These are phyloP conservation scores for Melipona bicolor DNA, from an alignment of 2,888 invertebrate genomes.

Conservation along the genomic window DNA sequence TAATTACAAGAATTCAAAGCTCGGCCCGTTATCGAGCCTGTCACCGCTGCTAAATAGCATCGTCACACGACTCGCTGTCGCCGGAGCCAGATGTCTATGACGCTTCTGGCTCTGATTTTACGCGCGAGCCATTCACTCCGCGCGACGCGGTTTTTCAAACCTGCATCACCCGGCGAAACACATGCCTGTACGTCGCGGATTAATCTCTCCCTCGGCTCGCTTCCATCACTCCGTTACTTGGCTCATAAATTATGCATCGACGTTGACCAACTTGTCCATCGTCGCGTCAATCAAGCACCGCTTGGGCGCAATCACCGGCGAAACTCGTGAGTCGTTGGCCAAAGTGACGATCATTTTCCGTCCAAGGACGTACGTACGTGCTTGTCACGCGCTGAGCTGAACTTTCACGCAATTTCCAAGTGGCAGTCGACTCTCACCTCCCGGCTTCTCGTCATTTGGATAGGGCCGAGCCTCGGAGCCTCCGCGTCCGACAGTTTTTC, in stretches of 20 bases:
- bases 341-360: not conserved
- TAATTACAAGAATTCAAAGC: slow-evolving; percentile 30
- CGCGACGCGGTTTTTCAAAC: slow-evolving; percentile 7
- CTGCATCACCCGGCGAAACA: not conserved
- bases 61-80: slow-evolving; percentile 27
- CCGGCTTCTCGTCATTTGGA: slow-evolving; percentile 12
- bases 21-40: slow-evolving; percentile 24
- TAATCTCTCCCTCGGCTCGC: slow-evolving; percentile 16
- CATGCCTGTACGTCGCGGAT: not conserved
- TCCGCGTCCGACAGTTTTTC: slow-evolving; percentile 44
- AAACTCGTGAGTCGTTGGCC: too few species aligned
- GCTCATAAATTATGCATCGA: slow-evolving; percentile 53
- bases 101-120: slow-evolving; percentile 5
- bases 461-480: not conserved
- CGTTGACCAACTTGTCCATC: slow-evolving; percentile 22
- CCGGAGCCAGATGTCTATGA: slow-evolving; percentile 20
- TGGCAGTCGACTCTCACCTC: not conserved
- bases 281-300: slow-evolving; percentile 35
- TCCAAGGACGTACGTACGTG: too few species aligned
- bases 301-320: not conserved
- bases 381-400: not conserved
- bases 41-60: slow-evolving; percentile 37
- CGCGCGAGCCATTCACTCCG: slow-evolving; percentile 4
- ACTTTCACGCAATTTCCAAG: slow-evolving; percentile 15
- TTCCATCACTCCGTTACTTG: not conserved